Base-by-base conservation (phyloP, 2,797 vertebrate genomes). In the Diceros bicornis region DNA sequence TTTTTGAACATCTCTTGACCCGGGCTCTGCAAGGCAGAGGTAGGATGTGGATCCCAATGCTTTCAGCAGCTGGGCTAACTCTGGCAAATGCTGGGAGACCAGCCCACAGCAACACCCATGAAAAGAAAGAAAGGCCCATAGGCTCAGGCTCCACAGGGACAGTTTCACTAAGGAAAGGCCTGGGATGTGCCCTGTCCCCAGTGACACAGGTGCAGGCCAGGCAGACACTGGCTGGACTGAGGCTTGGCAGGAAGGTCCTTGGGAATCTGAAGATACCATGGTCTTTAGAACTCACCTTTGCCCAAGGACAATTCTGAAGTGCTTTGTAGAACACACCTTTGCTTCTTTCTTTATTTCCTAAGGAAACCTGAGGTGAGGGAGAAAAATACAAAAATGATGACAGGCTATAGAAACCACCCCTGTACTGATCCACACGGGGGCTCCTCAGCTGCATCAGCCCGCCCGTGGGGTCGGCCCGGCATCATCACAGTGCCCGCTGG, bases 261-360 rank as follows among this genome's bases (percentile, higher is more conserved):
- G 62, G 52, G 68, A 41, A 25, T 17, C 52, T 50, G 59, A 37
- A 29, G 55, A 25, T 0, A 34, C 23, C 23, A 0, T 1, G 17
- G 16, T 1, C 47, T 52, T 59, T 20, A 25, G 20, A 82, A 85
- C 99, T 99, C 98, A 99, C 99, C 99, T 99, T 99, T 75, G 98
- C 99, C 99, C 99, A 99, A 29, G 99, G 99, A n/a, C 99, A 99
- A 57, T 99, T 99, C 98, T 99, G 99, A 95, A 99, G 99, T 0
- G 99, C 99, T 98, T 99, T 99, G 96, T 99, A 99, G 98, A 99
- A 99, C 59, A 99, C 98, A 23, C 99, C 99, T 98, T 98, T 99
- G 97, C 99, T 99, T 98, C 99, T 99, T 97, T 99, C 99, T 93
- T 98, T 98, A 92, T 99, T 99, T 79, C 99, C 99, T 93, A 99